These are phyloP conservation scores for Drosophila anomelani DNA, from an alignment of 2,888 invertebrate genomes.

Conservation along the genomic window DNA sequence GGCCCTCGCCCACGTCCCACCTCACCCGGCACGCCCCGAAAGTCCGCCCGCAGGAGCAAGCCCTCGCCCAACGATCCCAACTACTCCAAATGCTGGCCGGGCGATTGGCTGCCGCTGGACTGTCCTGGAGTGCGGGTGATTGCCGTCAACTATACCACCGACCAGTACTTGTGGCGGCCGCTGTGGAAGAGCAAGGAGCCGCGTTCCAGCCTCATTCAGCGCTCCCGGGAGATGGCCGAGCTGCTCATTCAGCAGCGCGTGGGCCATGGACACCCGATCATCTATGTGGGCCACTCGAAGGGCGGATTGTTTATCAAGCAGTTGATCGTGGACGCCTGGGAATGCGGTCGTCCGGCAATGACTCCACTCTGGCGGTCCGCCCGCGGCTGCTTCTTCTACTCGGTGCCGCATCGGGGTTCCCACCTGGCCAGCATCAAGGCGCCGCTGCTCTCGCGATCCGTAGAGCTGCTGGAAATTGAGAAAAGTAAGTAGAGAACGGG, in stretches of 20 bases:
- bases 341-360: constrained; percentile 84
- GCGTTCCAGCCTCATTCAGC: constrained; percentile 88
- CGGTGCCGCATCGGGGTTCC: constrained; percentile 94
- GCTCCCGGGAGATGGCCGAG: constrained; percentile 90
- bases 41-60: constrained; percentile 44
- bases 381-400: constrained; percentile 91
- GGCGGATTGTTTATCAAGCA: constrained; percentile 95
- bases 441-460: constrained; percentile 90
- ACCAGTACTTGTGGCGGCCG: constrained; percentile 91
- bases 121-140: constrained; percentile 91
- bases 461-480: constrained; percentile 91
- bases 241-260: constrained; percentile 88
- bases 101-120: constrained; percentile 93
- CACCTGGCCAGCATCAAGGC: constrained; percentile 90
- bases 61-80: constrained; percentile 81
- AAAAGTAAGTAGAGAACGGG: constrained; percentile 86
- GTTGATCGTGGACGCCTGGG: constrained; percentile 89
- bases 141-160: constrained; percentile 93
- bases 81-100: constrained; percentile 92
- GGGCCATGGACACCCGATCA: constrained; percentile 90
- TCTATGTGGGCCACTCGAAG: constrained; percentile 94
- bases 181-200: constrained; percentile 89
- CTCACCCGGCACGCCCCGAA: constrained; percentile 31
- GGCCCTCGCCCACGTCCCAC: constrained; percentile 5
- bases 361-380: constrained; percentile 86